Percentiles rank a stretch among this genome's conserved stretches.
Evolutionary conservation across 2,888 invertebrate genomes (phyloP).

Genomic region (Crematogaster levior): DNA sequence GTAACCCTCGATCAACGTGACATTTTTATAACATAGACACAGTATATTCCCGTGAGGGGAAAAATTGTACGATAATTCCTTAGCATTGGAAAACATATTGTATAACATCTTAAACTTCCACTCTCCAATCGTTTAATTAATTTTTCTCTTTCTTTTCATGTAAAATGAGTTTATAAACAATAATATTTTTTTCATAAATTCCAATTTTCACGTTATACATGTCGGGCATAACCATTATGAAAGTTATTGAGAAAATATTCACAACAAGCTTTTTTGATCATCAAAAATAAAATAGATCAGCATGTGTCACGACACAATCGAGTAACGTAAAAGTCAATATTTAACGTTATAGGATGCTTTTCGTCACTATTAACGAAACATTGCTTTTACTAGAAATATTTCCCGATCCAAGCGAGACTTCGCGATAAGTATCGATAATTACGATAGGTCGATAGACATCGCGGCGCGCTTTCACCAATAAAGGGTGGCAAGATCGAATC

Average conservation of each 20-base stretch:
- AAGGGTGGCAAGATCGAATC: conserved; percentile 49
- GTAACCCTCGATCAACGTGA: conserved; percentile 23
- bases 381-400: neutral
- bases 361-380: conserved; percentile 7
- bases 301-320: neutral
- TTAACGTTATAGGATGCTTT: neutral
- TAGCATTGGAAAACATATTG: conserved; percentile 4
- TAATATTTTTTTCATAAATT: neutral
- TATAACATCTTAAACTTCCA: neutral
- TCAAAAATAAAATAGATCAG: neutral
- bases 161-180: neutral
- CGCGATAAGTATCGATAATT: conserved; percentile 50
- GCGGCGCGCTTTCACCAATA: neutral
- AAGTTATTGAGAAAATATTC: neutral
- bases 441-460: conserved; percentile 40
- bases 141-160: neutral
- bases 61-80: conserved; percentile 1
- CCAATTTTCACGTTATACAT: neutral
- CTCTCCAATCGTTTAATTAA: neutral
- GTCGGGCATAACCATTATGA: neutral
- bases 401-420: neutral
- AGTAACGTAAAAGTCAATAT: neutral
- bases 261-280: neutral
- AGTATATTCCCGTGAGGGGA: neutral
- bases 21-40: conserved; percentile 30